Conservation (phyloP, 2,113 vertebrate species). For the Seriola dumerili region DNA sequence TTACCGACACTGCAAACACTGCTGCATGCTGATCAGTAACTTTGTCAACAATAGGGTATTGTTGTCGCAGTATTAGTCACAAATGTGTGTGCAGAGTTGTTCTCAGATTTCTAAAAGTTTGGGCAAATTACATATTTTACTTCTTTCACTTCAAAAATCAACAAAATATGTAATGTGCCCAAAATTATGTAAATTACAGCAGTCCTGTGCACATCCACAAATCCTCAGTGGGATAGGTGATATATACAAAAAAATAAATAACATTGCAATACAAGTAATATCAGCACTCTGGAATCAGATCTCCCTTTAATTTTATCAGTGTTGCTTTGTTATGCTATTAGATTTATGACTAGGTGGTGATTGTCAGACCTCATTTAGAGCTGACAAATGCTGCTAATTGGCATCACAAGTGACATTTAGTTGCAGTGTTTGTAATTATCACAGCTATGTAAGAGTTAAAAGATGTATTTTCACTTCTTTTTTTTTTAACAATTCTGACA, state of each 20-base stretch:
- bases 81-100: neutral
- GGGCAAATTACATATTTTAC: neutral
- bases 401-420: neutral
- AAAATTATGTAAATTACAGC: neutral
- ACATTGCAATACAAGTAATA: neutral
- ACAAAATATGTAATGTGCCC: neutral
- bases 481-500: neutral
- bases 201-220: neutral
- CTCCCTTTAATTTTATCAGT: no score
- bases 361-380: neutral
- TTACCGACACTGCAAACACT: slow-evolving; percentile 2
- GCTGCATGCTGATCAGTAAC: slow-evolving; percentile 4
- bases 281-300: neutral
- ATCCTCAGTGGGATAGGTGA: neutral
- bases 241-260: neutral
- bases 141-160: neutral
- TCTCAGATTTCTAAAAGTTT: neutral
- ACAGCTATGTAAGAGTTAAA: neutral
- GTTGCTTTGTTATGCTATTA: no score
- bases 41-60: neutral
- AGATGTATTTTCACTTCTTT: neutral
- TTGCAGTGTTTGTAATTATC: neutral
- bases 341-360: neutral
- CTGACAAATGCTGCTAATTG: neutral
- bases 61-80: neutral